Evolutionary conservation across 1,140 invertebrate genomes (phyloP).

Genomic region (Drosophila pruinosa): DNA sequence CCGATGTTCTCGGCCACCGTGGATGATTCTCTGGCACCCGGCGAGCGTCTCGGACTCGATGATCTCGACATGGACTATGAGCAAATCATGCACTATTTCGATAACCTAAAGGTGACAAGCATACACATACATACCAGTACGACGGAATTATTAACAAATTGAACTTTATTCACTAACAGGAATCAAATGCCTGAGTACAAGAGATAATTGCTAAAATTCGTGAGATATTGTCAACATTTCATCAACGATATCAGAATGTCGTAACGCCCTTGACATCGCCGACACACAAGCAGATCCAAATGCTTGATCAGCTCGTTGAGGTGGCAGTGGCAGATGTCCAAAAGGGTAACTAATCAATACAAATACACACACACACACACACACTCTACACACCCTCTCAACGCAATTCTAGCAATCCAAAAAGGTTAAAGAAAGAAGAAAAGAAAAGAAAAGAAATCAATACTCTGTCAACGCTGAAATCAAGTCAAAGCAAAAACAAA

Average conservation of each 20-base stretch:
- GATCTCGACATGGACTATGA: slow-evolving; percentile 97
- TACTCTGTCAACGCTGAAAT: slow-evolving; percentile 25
- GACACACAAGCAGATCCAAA: slow-evolving; percentile 64
- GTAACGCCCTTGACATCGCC: slow-evolving; percentile 64
- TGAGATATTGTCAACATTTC: slow-evolving; percentile 89
- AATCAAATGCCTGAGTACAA: slow-evolving; percentile 90
- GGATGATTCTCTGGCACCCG: slow-evolving; percentile 80
- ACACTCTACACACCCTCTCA: slow-evolving; percentile 26
- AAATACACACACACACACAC: slow-evolving; percentile 22
- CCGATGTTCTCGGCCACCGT: slow-evolving; percentile 89
- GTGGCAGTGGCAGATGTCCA: slow-evolving; percentile 2
- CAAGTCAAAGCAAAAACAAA: slow-evolving; percentile 26
- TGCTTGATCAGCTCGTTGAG: slow-evolving; percentile 63
- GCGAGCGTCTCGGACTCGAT: slow-evolving; percentile 87
- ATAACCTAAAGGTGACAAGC: slow-evolving; percentile 94
- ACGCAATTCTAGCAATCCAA: slow-evolving; percentile 76
- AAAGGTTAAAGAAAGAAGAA: slow-evolving; percentile 21
- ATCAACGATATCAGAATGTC: slow-evolving; percentile 85
- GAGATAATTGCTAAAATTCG: slow-evolving; percentile 91
- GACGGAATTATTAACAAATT: background rate
- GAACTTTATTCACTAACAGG: slow-evolving; percentile 82
- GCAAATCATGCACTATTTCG: slow-evolving; percentile 98
- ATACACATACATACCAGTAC: background rate
- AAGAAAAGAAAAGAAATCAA: slow-evolving; percentile 15
- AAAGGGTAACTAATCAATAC: slow-evolving; percentile 36